phyloP scores from a whole-genome alignment of 2,113 vertebrate genomes.

The Phodopus roborovskii region DNA sequence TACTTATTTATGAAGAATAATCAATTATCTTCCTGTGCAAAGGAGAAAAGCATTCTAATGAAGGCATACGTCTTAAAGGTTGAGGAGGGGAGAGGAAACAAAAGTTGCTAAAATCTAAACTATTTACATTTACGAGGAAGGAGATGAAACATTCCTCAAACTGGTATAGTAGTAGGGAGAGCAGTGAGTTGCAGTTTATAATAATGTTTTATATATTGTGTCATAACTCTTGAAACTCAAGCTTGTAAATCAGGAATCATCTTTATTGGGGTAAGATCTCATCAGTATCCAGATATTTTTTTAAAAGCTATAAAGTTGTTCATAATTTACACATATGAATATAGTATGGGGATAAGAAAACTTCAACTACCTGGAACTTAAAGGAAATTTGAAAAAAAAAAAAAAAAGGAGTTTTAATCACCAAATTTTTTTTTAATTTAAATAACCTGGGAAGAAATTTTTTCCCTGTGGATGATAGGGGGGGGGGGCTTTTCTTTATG shows the following conservation, averaged over 20 bases:
- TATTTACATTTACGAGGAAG: slow-evolving; percentile 76
- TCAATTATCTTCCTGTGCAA: slow-evolving; percentile 73
- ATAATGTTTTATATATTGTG: slow-evolving; percentile 58
- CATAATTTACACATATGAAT: slow-evolving; percentile 73
- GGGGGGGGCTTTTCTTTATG: slow-evolving; percentile 70
- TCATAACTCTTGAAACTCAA: slow-evolving; percentile 75
- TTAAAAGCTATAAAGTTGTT: slow-evolving; percentile 71
- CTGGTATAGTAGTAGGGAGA: slow-evolving; percentile 68
- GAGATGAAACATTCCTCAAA: slow-evolving; percentile 75
- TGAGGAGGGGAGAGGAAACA: slow-evolving; percentile 67
- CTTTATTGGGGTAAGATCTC: slow-evolving; percentile 72
- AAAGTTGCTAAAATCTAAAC: slow-evolving; percentile 76
- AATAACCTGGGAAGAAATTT: slow-evolving; percentile 59
- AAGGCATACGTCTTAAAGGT: slow-evolving; percentile 76
- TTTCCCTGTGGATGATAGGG: slow-evolving; percentile 32
- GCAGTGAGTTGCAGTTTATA: slow-evolving; percentile 63
- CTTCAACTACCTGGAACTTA: slow-evolving; percentile 66
- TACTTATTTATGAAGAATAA: slow-evolving; percentile 79
- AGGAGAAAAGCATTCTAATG: slow-evolving; percentile 74
- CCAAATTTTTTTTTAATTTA: slow-evolving; percentile 59
- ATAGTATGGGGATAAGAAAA: slow-evolving; percentile 48
- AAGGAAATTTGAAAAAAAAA: slow-evolving; percentile 59
- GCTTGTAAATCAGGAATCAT: slow-evolving; percentile 72
- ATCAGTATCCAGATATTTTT: slow-evolving; percentile 75
- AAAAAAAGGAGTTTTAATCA: slow-evolving; percentile 58